Percentiles rank a stretch among this genome's conserved stretches.
These are phyloP conservation scores for Erebia aethiops DNA, from an alignment of 2,888 invertebrate genomes.

Conservation along the genomic window DNA sequence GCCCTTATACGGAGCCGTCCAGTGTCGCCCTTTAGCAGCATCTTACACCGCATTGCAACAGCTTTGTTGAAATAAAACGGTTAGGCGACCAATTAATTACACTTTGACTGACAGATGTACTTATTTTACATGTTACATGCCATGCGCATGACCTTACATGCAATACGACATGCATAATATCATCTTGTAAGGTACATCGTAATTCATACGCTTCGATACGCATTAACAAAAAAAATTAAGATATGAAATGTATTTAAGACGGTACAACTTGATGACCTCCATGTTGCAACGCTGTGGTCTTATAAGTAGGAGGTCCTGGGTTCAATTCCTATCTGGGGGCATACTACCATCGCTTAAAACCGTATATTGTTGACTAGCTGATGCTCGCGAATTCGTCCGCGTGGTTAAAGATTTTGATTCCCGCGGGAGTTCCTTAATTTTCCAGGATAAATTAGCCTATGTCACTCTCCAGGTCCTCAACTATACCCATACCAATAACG, in stretches of 20 bases:
- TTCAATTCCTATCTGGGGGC: no score
- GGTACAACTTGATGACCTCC: background rate
- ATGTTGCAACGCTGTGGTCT: no score
- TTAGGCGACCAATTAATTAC: slow-evolving; percentile 11
- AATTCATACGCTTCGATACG: slow-evolving; percentile 1
- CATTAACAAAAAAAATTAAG: background rate
- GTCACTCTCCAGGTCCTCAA: no score
- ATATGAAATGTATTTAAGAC: background rate
- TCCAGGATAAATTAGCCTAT: no score
- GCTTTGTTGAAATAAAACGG: slow-evolving; percentile 18
- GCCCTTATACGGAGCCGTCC: slow-evolving; percentile 15
- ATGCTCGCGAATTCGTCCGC: no score
- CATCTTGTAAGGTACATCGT: slow-evolving; percentile 1
- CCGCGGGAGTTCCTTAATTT: no score
- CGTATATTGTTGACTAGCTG: no score
- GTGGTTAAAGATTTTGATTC: no score
- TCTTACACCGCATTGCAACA: slow-evolving; percentile 15
- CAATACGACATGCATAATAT: background rate
- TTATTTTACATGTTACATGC: slow-evolving; percentile 9
- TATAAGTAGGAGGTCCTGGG: no score
- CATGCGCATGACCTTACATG: slow-evolving; percentile 5
- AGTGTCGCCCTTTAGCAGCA: slow-evolving; percentile 11
- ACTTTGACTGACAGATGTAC: slow-evolving; percentile 21
- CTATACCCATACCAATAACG: no score
- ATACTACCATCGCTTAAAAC: no score